phyloP scores from a whole-genome alignment of 2,113 vertebrate genomes.

The Cebus imitator region DNA sequence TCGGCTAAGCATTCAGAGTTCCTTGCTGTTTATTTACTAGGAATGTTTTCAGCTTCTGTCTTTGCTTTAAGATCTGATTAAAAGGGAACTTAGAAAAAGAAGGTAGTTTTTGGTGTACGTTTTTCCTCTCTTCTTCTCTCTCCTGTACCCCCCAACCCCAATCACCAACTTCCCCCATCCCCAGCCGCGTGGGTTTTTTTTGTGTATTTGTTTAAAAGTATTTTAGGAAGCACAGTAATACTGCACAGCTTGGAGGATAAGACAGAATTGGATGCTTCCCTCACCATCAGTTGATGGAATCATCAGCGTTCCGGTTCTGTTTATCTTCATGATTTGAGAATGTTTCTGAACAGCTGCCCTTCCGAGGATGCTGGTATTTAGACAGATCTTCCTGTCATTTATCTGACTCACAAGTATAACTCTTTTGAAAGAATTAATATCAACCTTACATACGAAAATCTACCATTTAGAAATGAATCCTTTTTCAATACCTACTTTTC shows the following conservation, averaged over 20 bases:
- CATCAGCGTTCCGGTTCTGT: conserved; percentile 64
- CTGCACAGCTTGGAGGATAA: conserved; percentile 63
- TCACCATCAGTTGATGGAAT: conserved; percentile 32
- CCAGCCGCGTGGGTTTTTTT: background rate
- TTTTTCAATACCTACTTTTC: conserved; percentile 75
- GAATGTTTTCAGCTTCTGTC: conserved; percentile 55
- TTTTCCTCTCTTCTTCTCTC: conserved; percentile 27
- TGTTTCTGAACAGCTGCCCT: conserved; percentile 72
- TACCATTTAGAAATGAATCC: conserved; percentile 66
- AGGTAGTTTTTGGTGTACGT: conserved; percentile 26
- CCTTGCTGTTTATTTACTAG: conserved; percentile 58
- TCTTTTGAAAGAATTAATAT: conserved; percentile 82
- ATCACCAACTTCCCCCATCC: background rate
- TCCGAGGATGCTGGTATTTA: conserved; percentile 78
- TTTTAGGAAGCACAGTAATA: conserved; percentile 71
- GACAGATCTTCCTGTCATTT: conserved; percentile 78
- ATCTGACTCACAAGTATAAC: conserved; percentile 80
- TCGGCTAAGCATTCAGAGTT: conserved; percentile 47
- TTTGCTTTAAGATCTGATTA: conserved; percentile 52
- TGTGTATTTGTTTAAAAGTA: conserved; percentile 56
- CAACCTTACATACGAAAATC: conserved; percentile 81
- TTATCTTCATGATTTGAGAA: conserved; percentile 76
- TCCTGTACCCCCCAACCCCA: background rate
- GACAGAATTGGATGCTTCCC: conserved; percentile 61
- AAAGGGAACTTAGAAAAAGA: background rate